A percentile compares a stretch with the other conserved stretches of the same genome.
Conservation (phyloP, 1,140 invertebrate species). For the Macrostomum lignano region DNA sequence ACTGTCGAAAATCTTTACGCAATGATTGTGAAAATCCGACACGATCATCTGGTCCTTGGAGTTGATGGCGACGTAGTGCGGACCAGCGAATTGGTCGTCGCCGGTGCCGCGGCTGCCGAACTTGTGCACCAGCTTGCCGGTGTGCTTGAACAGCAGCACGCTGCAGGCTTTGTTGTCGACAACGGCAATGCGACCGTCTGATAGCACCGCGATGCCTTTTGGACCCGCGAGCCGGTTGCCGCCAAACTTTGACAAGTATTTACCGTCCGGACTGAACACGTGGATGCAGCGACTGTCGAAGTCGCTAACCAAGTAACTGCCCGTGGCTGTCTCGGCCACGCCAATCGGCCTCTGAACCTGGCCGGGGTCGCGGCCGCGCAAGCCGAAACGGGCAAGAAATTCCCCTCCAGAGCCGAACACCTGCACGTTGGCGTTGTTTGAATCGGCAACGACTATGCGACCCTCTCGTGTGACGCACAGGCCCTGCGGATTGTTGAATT, state of each 20-base stretch:
- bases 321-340: slow-evolving; percentile 29
- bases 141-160: slow-evolving; percentile 32
- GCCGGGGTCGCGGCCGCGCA: slow-evolving; percentile 29
- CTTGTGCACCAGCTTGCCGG: slow-evolving; percentile 27
- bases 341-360: slow-evolving; percentile 34
- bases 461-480: slow-evolving; percentile 18
- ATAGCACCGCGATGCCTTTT: slow-evolving; percentile 32
- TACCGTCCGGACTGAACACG: slow-evolving; percentile 31
- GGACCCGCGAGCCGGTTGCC: slow-evolving; percentile 33
- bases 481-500: slow-evolving; percentile 31
- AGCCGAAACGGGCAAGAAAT: slow-evolving; percentile 27
- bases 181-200: slow-evolving; percentile 32
- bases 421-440: slow-evolving; percentile 33
- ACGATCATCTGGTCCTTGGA: slow-evolving; percentile 9
- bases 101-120: slow-evolving; percentile 20
- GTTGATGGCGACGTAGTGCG: slow-evolving; percentile 7
- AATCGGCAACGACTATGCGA: slow-evolving; percentile 32
- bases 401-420: slow-evolving; percentile 19
- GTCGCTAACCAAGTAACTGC: slow-evolving; percentile 34
- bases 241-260: slow-evolving; percentile 32
- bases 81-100: slow-evolving; percentile 6
- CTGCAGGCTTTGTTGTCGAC: slow-evolving; percentile 34
- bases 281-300: slow-evolving; percentile 36
- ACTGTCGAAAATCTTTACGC: slow-evolving; percentile 9
- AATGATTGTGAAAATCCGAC: slow-evolving; percentile 7